Evolutionary conservation across 2,113 vertebrate genomes (phyloP), one percentile per base, ranked within the genome.

Genomic region (Vombatus ursinus): DNA sequence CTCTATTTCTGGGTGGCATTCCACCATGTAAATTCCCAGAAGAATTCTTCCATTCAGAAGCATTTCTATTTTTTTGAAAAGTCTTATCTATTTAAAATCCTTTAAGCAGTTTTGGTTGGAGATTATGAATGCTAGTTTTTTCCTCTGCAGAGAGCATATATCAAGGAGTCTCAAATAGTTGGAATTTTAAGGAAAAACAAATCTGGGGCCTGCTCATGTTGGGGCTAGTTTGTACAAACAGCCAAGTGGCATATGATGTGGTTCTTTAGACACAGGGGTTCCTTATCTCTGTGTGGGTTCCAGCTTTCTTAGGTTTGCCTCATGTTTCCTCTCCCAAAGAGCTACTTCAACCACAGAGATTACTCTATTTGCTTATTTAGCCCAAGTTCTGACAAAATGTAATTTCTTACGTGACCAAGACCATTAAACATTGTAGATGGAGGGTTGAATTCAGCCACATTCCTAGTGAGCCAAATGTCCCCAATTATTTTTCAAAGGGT

Each of bases 361-460:
- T 47, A 77, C 91, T 93, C 37, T 49, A 25, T 93, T 92, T 90
- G 14, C 49, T 94, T 92, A 94, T 95, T 96, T 95, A 24, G 77
- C 49, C 94, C 92, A 92, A 95, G 94, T 91, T 91, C 47, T 91
- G 91, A 96, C 44, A 95, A 96, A 92, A 95, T 96, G 47, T 94
- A 92, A 97, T 96, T 96, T 97, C 95, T 96, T 94, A 52, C 90
- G 51, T 93, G 93, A 61, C 28, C 48, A 53, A 57, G 11, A 95
- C 68, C 4, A 1, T 26, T 84, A 94, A 90, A 26, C 1, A 22
- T 84, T 95, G 47, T 25, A 91, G 7, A 54, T 28, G 26, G 24
- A 93, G 37, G 25, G 31, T 28, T 94, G 68, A 53, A 93, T 94
- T 26, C 48, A 92, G 31, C 9, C 28, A 95, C 51, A 93, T 84